These are phyloP conservation scores for Trachelipus rathkii DNA, from an alignment of 1,140 invertebrate genomes.

Conservation along the genomic window DNA sequence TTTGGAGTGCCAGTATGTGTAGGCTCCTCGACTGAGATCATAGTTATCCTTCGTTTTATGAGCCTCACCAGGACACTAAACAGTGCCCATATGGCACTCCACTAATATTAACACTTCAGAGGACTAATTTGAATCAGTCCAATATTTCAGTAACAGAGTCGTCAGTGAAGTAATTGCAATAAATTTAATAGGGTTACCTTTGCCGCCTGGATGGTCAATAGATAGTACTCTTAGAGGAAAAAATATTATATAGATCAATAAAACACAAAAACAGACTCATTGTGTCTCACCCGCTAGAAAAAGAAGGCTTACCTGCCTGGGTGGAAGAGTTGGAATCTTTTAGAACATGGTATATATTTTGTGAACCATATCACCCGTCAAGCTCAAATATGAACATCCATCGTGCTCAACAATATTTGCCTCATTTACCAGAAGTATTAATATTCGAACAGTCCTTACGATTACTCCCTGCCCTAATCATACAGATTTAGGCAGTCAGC, in stretches of 20 bases:
- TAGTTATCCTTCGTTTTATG: not conserved
- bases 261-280: slow-evolving; percentile 96
- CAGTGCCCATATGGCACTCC: slow-evolving; percentile 25
- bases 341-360: slow-evolving; percentile 92
- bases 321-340: slow-evolving; percentile 94
- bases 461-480: slow-evolving; percentile 40
- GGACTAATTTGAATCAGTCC: slow-evolving; percentile 33
- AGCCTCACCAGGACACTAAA: slow-evolving; percentile 16
- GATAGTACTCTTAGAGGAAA: slow-evolving; percentile 89
- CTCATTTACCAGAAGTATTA: slow-evolving; percentile 36
- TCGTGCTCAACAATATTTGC: slow-evolving; percentile 65
- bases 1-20: not conserved
- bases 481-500: slow-evolving; percentile 46
- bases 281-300: slow-evolving; percentile 96
- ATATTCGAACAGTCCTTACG: slow-evolving; percentile 25
- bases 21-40: not conserved
- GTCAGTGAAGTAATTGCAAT: slow-evolving; percentile 34
- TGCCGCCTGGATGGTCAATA: slow-evolving; percentile 95
- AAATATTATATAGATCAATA: slow-evolving; percentile 99
- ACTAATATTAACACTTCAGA: slow-evolving; percentile 20
- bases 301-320: slow-evolving; percentile 82
- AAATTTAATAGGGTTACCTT: slow-evolving; percentile 60
- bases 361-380: slow-evolving; percentile 87
- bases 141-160: slow-evolving; percentile 31
- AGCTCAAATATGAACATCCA: slow-evolving; percentile 92